Conservation (phyloP, 2,797 vertebrate genomes). For the Hephaestus fuliginosus region DNA sequence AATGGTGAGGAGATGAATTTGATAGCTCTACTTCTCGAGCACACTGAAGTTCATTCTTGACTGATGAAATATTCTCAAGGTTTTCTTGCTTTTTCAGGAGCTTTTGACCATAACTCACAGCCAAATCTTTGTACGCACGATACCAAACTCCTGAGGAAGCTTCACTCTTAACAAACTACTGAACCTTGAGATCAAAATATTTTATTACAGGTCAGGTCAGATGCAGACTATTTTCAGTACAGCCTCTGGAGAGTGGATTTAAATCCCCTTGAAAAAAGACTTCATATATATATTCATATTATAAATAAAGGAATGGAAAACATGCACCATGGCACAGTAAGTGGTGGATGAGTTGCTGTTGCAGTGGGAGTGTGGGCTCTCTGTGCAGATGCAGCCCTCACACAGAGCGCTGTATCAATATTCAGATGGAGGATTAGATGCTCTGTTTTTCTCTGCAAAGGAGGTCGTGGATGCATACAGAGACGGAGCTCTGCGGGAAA, state of each 20-base stretch:
- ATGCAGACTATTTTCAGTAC: neutral
- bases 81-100: neutral
- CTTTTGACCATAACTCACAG: neutral
- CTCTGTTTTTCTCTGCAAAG: conserved; percentile 50
- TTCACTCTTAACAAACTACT: neutral
- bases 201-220: neutral
- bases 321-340: conserved; percentile 1
- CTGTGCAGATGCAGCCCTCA: conserved; percentile 32
- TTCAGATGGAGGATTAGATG: conserved; percentile 52
- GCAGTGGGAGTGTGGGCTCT: conserved; percentile 29
- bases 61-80: neutral
- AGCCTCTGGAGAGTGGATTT: neutral
- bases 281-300: neutral
- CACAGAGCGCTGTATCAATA: conserved; percentile 50
- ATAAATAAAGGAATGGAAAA: neutral
- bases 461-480: conserved; percentile 36
- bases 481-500: conserved; percentile 23
- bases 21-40: too few relatives aligned
- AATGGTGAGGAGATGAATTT: neutral
- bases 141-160: neutral
- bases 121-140: neutral
- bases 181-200: neutral
- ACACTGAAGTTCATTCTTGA: neutral
- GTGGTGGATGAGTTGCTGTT: conserved; percentile 6
- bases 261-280: neutral